Evolutionary conservation across 2,797 vertebrate species (phyloP).

Genomic region (Chaunax sp.): DNA sequence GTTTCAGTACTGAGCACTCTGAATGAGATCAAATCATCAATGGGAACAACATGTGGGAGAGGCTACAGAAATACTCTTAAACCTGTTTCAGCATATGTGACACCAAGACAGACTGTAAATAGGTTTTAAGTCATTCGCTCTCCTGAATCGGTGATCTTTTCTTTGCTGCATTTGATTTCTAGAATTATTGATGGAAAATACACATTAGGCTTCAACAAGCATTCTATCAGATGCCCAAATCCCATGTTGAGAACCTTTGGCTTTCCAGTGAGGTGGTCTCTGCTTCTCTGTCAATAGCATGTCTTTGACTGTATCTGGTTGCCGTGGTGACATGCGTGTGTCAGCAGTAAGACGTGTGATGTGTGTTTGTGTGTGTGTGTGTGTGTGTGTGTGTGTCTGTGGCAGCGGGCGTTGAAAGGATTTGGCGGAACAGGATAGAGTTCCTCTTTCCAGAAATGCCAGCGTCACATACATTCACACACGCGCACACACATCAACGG

Average conservation of each 20-base stretch:
- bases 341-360: constrained; percentile 57
- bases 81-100: constrained; percentile 30
- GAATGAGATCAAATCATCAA: constrained; percentile 38
- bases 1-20: not conserved
- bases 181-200: not conserved
- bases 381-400: constrained; percentile 37
- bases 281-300: constrained; percentile 51
- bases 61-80: constrained; percentile 12
- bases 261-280: constrained; percentile 48
- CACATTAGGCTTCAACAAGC: not conserved
- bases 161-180: not conserved
- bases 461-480: constrained; percentile 19
- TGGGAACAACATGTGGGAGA: constrained; percentile 43
- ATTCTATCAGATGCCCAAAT: not conserved
- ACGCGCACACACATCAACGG: constrained; percentile 26
- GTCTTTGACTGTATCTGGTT: constrained; percentile 65
- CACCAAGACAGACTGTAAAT: not conserved
- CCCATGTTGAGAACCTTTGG: constrained; percentile 19
- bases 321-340: constrained; percentile 67
- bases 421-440: constrained; percentile 49
- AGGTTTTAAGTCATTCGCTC: not conserved
- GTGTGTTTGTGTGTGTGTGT: constrained; percentile 29
- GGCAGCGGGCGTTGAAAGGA: constrained; percentile 65
- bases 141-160: constrained; percentile 1
- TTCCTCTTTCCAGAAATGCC: constrained; percentile 66